These are phyloP conservation scores for Propithecus deckenii DNA, from an alignment of 2,797 vertebrate genomes.

Conservation along the genomic window DNA sequence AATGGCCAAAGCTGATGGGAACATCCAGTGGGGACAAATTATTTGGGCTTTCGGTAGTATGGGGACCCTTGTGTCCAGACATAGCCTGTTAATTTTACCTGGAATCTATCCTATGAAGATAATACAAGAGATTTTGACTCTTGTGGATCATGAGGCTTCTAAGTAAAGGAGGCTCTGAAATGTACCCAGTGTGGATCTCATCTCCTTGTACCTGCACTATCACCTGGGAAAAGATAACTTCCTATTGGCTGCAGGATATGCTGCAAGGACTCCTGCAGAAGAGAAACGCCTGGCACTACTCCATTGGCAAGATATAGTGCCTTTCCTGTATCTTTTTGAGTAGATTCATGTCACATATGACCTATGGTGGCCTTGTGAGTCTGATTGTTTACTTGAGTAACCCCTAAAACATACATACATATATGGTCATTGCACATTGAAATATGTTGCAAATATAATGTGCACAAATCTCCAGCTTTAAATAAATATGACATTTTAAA, in stretches of 20 bases:
- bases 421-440: not conserved
- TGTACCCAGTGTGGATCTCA: not conserved
- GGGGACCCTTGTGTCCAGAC: not conserved
- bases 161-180: not conserved
- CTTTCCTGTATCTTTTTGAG: not conserved
- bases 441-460: not conserved
- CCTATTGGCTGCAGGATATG: not conserved
- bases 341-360: not conserved
- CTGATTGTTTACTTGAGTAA: not conserved
- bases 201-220: not conserved
- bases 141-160: not conserved
- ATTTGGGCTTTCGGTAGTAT: not conserved
- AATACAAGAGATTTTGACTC: not conserved
- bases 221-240: not conserved
- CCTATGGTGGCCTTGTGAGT: not conserved
- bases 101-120: not conserved
- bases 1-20: not conserved
- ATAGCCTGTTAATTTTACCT: not conserved
- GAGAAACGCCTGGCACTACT: not conserved
- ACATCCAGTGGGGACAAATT: not conserved
- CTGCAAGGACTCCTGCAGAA: not conserved
- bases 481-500: slow-evolving; percentile 18
- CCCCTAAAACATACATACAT: not conserved
- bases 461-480: not conserved
- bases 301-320: not conserved